Conservation (phyloP, 2,113 vertebrate genomes). For the Dunckerocampus dactyliophorus region DNA sequence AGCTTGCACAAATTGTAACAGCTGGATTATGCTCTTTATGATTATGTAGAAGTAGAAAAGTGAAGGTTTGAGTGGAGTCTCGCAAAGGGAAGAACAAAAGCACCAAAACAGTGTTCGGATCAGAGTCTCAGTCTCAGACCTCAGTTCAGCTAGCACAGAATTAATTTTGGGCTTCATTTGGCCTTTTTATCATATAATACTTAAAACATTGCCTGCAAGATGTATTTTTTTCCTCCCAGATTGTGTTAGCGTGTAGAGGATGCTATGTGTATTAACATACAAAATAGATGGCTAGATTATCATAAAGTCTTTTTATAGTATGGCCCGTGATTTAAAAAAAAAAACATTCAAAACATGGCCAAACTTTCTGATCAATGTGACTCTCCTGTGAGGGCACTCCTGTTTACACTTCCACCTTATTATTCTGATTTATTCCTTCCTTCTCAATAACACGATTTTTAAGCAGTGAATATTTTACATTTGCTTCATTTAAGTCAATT, state of each 20-base stretch:
- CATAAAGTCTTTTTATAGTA: neutral
- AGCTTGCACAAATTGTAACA: no score
- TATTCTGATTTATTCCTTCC: slow-evolving; percentile 56
- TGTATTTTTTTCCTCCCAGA: no score
- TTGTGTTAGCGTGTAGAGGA: no score
- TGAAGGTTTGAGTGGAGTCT: slow-evolving; percentile 67
- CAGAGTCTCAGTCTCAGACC: no score
- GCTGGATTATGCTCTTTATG: no score
- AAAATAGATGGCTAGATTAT: neutral
- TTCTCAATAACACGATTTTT: slow-evolving; percentile 53
- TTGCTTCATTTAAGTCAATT: slow-evolving; percentile 37
- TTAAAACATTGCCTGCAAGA: neutral
- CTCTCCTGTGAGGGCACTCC: slow-evolving; percentile 35
- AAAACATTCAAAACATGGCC: neutral
- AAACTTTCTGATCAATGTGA: slow-evolving; percentile 53
- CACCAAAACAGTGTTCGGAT: no score
- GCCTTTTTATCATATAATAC: no score
- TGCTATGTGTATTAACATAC: neutral
- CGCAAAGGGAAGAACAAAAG: slow-evolving; percentile 61
- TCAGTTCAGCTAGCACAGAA: no score
- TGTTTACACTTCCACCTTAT: slow-evolving; percentile 49
- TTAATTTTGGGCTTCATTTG: no score
- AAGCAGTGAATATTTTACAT: slow-evolving; percentile 58
- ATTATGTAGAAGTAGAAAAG: slow-evolving; percentile 37
- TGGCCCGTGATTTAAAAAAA: neutral